Base-by-base conservation (phyloP, 1,140 invertebrate genomes). In the Patella vulgata region DNA sequence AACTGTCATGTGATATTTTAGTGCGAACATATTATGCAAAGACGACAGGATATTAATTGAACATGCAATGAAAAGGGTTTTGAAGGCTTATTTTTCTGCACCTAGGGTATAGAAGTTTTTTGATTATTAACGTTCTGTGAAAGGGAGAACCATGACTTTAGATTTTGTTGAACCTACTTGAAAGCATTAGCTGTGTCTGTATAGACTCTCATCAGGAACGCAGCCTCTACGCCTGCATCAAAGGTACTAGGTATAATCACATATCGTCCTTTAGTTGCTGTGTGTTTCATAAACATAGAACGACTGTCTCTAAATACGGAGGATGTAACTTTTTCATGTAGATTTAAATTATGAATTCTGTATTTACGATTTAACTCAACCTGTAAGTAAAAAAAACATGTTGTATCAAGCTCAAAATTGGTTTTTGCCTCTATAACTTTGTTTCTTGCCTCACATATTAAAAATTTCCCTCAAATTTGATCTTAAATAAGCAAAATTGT, bases 241-340 rank as follows among this genome's bases (percentile, higher is more conserved):
- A 89, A 90, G 3, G 89, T 90, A 21, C 87, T 88, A 3, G 89
- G 88, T 3, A 91, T 71, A 12, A 91, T 74, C 4, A 90, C 82
- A 79, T 91, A 90, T 17, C 88, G 82, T 4, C 90, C 90, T 59
- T 84, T 82, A 17, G 80, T 75, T 2, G 90, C 64, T 21, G 71
- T 81, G 4, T 74, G 63, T 11, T 78, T 71, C 47, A 85, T 78
- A 68, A 88, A 88, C 25, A 89, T 84, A 40, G 85, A 85, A 19
- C 89, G 75, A 53, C 83, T 85, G 71, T 86, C 83, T 17, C 84
- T 81, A 71, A 88, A 89, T 31, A 86, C 85, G n/a, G 86, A 86
- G 4, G 82, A 87, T 28, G 75, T 81, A 4, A 84, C 74, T 28
- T 79, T 77, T 51, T 83, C 77, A 46, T 84, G 80, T 21, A 71